These are phyloP conservation scores for Amphipyra tragopoginis DNA, from an alignment of 2,888 invertebrate genomes.

Conservation along the genomic window DNA sequence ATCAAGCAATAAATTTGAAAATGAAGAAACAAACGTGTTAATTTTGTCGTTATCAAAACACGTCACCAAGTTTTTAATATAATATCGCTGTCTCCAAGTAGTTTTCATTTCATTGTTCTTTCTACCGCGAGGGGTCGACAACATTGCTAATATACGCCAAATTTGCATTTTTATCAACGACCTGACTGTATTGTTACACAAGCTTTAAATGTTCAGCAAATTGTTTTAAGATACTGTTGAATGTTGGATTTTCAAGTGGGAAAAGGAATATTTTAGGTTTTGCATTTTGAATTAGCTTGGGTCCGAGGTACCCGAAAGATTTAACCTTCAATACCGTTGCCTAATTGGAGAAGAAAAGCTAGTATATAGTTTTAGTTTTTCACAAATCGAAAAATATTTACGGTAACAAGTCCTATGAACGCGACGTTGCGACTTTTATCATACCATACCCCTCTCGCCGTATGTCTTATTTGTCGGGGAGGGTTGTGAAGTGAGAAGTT, in stretches of 20 bases:
- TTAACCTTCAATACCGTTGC: too few species aligned
- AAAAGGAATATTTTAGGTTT: not conserved
- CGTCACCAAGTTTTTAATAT: constrained; percentile 20
- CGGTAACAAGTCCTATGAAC: too few species aligned
- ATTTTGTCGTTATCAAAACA: constrained; percentile 22
- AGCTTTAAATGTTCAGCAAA: constrained; percentile 32
- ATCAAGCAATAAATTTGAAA: not conserved
- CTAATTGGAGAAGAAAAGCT: too few species aligned
- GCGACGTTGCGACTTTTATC: too few species aligned
- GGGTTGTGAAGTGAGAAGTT: too few species aligned
- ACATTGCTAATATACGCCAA: constrained; percentile 52
- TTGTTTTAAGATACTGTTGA: constrained; percentile 37
- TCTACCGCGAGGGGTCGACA: constrained; percentile 37
- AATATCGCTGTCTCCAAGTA: constrained; percentile 42
- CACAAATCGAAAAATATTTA: too few species aligned
- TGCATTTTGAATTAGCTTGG: too few species aligned
- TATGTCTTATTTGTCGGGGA: too few species aligned
- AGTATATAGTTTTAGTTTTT: too few species aligned
- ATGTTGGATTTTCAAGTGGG: not conserved
- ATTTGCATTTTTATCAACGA: constrained; percentile 62
- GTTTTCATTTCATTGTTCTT: constrained; percentile 57
- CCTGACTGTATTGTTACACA: constrained; percentile 45
- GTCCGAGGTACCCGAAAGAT: too few species aligned
- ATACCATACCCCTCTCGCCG: too few species aligned
- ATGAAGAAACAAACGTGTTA: too few species aligned